These are phyloP conservation scores for Corythaeola cristata DNA, from an alignment of 2,113 vertebrate genomes.

Conservation along the genomic window DNA sequence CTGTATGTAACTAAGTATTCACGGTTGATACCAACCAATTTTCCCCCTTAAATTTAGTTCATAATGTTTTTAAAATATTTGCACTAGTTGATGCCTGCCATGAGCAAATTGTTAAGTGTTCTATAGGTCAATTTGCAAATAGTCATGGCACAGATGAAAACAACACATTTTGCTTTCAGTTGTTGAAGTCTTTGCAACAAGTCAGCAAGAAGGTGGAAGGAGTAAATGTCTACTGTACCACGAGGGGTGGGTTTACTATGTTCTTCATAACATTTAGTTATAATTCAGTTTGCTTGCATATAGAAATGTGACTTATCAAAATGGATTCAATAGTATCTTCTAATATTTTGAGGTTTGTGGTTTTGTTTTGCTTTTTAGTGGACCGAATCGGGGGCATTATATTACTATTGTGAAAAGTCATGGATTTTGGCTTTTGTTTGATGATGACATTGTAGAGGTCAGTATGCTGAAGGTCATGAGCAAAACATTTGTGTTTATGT, in stretches of 20 bases:
- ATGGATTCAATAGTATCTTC: not conserved
- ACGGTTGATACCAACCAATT: not conserved
- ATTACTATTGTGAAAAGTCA: conserved; percentile 99
- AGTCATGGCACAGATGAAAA: not conserved
- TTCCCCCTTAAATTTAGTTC: not conserved
- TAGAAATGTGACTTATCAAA: not conserved
- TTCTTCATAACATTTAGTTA: not conserved
- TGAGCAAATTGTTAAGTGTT: not conserved
- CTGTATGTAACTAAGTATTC: not conserved
- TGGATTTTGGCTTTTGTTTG: conserved; percentile 97
- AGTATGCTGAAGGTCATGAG: conserved; percentile 44
- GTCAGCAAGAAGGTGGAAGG: not conserved
- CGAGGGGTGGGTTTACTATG: not conserved
- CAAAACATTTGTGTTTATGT: not conserved
- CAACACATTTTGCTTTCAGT: not conserved
- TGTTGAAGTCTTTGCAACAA: not conserved
- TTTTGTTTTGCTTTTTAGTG: conserved; percentile 75
- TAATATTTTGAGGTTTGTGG: not conserved
- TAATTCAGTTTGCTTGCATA: not conserved
- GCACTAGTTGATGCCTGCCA: not conserved
- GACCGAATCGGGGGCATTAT: conserved; percentile 96
- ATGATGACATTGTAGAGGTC: conserved; percentile 98
- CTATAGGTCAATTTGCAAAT: not conserved
- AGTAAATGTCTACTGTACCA: not conserved
- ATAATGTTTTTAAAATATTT: not conserved